A percentile compares a stretch with the other conserved stretches of the same genome.
Evolutionary conservation across 2,797 vertebrate genomes (phyloP).

Genomic region (Channa striata): DNA sequence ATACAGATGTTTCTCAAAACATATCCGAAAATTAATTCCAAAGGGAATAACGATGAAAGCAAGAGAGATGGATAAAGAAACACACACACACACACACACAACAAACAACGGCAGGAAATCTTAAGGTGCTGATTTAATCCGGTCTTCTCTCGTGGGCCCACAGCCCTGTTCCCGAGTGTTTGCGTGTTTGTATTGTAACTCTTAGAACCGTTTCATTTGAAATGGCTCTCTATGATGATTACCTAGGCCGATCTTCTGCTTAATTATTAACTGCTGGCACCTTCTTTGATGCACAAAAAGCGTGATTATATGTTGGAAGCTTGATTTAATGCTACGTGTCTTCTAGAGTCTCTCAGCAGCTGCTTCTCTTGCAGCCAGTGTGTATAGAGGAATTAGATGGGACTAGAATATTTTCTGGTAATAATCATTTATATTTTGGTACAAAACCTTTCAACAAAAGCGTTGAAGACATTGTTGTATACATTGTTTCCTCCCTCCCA

Average conservation of each 20-base stretch:
- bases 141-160: background rate
- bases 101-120: slow-evolving; percentile 13
- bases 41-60: slow-evolving; percentile 11
- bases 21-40: slow-evolving; percentile 12
- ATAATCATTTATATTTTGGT: slow-evolving; percentile 8
- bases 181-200: slow-evolving; percentile 30
- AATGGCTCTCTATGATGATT: slow-evolving; percentile 41
- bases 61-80: background rate
- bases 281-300: slow-evolving; percentile 60
- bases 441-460: slow-evolving; percentile 6
- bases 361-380: slow-evolving; percentile 42
- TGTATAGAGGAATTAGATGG: slow-evolving; percentile 41
- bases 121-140: slow-evolving; percentile 29
- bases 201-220: slow-evolving; percentile 12
- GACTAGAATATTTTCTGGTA: slow-evolving; percentile 35
- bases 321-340: slow-evolving; percentile 53
- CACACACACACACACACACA: too few relatives aligned
- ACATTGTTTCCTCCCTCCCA: background rate
- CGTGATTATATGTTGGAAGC: slow-evolving; percentile 61
- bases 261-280: slow-evolving; percentile 67
- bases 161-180: slow-evolving; percentile 4
- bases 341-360: slow-evolving; percentile 31
- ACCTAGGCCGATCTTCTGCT: slow-evolving; percentile 43
- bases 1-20: slow-evolving; percentile 6
- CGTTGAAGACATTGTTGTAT: background rate